A percentile compares a stretch with the other conserved stretches of the same genome.
Conservation (phyloP, 2,888 invertebrate species). For the Bibio marci region DNA sequence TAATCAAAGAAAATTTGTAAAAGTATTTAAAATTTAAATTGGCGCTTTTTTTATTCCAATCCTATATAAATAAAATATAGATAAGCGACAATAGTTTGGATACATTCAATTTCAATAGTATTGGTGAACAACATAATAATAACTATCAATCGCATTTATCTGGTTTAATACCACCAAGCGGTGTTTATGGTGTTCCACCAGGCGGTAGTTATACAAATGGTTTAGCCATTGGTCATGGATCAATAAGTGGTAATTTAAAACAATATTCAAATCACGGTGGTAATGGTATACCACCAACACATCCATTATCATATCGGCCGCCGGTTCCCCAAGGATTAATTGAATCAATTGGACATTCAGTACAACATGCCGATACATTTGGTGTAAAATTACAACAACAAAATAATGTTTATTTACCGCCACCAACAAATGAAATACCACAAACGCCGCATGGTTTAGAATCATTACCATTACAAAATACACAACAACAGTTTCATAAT, state of each 20-base stretch:
- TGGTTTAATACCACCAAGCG: slow-evolving; percentile 35
- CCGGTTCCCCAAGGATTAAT: slow-evolving; percentile 53
- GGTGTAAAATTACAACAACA: slow-evolving; percentile 35
- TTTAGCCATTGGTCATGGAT: slow-evolving; percentile 20
- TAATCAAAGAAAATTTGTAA: too few relatives aligned
- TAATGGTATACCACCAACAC: slow-evolving; percentile 23
- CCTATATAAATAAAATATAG: too few relatives aligned
- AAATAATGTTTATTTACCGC: slow-evolving; percentile 41
- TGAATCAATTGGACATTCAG: slow-evolving; percentile 44
- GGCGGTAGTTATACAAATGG: slow-evolving; percentile 30
- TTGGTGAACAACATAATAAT: too few relatives aligned
- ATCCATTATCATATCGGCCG: slow-evolving; percentile 56
- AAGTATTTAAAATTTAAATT: too few relatives aligned
- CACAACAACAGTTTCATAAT: slow-evolving; percentile 7
- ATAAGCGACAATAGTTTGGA: slow-evolving; percentile 18
- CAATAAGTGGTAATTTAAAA: slow-evolving; percentile 19
- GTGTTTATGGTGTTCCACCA: slow-evolving; percentile 41
- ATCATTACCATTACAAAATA: slow-evolving; percentile 13
- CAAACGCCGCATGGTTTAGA: slow-evolving; percentile 12
- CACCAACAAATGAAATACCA: slow-evolving; percentile 36
- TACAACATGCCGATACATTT: slow-evolving; percentile 41
- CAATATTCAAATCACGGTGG: slow-evolving; percentile 13
- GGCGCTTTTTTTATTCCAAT: too few relatives aligned
- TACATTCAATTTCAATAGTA: not conserved
- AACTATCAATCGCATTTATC: slow-evolving; percentile 1